phyloP scores from a whole-genome alignment of 2,797 vertebrate genomes.

The Poeciliopsis turneri region DNA sequence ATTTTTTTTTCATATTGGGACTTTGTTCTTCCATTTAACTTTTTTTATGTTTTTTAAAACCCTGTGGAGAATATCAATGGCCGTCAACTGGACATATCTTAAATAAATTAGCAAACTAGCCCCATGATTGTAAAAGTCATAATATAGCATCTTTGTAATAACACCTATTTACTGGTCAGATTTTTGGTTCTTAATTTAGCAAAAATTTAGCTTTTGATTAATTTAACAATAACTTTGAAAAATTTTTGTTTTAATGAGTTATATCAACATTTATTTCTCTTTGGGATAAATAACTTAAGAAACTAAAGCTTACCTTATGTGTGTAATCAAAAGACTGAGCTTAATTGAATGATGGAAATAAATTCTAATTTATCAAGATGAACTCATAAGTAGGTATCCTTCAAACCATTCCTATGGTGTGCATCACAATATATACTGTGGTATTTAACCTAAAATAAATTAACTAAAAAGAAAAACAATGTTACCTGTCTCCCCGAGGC shows the following conservation, averaged over 20 bases:
- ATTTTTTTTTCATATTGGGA: not conserved
- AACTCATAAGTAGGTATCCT: not conserved
- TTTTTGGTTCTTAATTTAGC: not conserved
- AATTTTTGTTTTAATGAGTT: too few species aligned
- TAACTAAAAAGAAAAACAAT: not conserved
- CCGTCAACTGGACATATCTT: not conserved
- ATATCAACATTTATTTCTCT: not conserved
- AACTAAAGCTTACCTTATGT: not conserved
- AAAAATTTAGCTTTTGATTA: not conserved
- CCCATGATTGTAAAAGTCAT: not conserved
- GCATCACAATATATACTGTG: not conserved
- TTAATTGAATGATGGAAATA: not conserved
- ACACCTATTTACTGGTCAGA: not conserved
- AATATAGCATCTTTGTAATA: not conserved
- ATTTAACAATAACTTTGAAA: too few species aligned
- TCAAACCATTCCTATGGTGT: slow-evolving; percentile 1
- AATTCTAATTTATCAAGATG: not conserved
- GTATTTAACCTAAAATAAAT: not conserved
- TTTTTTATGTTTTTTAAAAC: not conserved
- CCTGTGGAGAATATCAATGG: not conserved
- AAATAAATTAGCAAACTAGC: not conserved
- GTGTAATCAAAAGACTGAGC: not conserved
- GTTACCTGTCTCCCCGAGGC: slow-evolving; percentile 79
- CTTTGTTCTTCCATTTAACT: not conserved
- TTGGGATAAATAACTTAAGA: not conserved